Evolutionary conservation across 2,113 vertebrate genomes (phyloP).

Genomic region (Dolichallabes microphthalmus): DNA sequence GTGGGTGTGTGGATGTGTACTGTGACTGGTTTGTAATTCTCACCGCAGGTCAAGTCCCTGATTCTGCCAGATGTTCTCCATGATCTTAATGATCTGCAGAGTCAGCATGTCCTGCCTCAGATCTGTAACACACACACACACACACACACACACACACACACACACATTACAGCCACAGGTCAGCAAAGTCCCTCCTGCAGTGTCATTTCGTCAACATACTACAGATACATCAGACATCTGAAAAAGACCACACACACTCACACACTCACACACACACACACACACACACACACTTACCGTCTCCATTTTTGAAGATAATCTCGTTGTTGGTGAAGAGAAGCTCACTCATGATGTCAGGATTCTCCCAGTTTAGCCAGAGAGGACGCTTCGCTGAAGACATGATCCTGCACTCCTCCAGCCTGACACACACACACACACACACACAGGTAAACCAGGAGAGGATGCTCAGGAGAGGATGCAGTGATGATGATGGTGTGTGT

Average conservation of each 20-base stretch:
- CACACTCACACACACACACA: no score
- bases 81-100: conserved; percentile 67
- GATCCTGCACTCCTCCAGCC: conserved; percentile 68
- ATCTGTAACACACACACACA: conserved; percentile 52
- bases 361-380: conserved; percentile 71
- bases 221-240: background rate
- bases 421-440: conserved; percentile 23
- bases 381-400: conserved; percentile 70
- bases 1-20: background rate
- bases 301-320: conserved; percentile 70
- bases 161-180: background rate
- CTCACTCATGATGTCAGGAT: conserved; percentile 69
- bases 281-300: conserved; percentile 54
- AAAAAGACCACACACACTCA: no score
- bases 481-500: background rate
- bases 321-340: conserved; percentile 69
- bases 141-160: no score
- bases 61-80: conserved; percentile 73
- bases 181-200: background rate
- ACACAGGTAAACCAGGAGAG: background rate
- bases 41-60: conserved; percentile 67
- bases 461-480: background rate
- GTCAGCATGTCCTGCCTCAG: conserved; percentile 69
- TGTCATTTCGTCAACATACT: background rate
- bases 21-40: background rate